Evolutionary conservation across 2,113 vertebrate species (phyloP), one percentile per base, ranked within the genome.

Genomic region (Trochalopteron elliotii): DNA sequence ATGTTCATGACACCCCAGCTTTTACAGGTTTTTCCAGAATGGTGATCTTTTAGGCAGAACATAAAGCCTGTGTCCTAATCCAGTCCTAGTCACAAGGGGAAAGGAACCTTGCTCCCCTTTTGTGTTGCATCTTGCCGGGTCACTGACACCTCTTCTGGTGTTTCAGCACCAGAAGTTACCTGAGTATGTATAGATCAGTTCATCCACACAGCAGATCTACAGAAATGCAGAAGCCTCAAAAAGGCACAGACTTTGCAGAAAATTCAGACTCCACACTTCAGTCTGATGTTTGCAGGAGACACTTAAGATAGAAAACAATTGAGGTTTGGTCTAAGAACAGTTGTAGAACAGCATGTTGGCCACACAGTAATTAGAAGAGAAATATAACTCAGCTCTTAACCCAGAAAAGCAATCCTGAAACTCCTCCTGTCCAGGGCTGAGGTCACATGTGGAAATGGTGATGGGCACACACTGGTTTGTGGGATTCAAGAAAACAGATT

Each of bases 1-100:
- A 83, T 17, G 7, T 60, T 60, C 75, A 47, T 3, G 11, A 92
- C 84, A 93, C 14, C 16, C n/a, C 28, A 86, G 61, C 76, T 91
- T 79, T 75, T 96, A 94, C 94, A 92, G 52, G 76, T 90, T 94
- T 94, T 96, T 94, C 88, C 72, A 90, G 83, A 93, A 87, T 17
- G 47, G 47, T 7, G 9, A 71, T 76, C 49, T 60, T 77, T 44
- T 33, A 86, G 25, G 28, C 59, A 90, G 35, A 78, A 74, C 50
- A 80, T 47, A 68, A 83, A 67, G 40, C 15, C 27, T 47, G 11
- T 80, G 20, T 57, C 77, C 25, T 56, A 90, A 88, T 30, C 14
- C 35, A 50, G 11, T 39, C 31, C 78, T 60, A 77, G 67, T 86
- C 80, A 74, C 8, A 67, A 59, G n/a, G 16, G 60, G 88, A 35